phyloP scores from a whole-genome alignment of 2,888 invertebrate species.

The Ichneumoninae sp. region DNA sequence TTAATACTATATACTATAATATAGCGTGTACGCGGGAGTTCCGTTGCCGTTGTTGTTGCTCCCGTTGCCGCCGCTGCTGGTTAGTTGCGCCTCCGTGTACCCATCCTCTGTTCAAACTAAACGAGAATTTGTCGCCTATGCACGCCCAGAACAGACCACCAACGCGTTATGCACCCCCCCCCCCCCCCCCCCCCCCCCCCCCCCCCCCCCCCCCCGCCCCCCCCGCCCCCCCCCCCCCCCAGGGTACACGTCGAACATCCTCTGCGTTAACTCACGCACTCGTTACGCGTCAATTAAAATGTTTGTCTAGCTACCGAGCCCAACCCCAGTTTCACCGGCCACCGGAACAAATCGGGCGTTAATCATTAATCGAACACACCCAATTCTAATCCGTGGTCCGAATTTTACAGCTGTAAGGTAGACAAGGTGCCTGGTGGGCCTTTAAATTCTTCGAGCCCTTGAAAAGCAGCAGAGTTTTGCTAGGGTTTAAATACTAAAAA shows the following conservation, averaged over 20 bases:
- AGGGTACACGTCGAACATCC: slow-evolving; percentile 5
- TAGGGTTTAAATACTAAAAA: too few relatives aligned
- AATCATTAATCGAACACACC: slow-evolving; percentile 38
- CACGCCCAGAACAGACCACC: slow-evolving; percentile 55
- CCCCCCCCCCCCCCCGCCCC: neutral
- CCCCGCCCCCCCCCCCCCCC: neutral
- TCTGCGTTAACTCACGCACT: slow-evolving; percentile 25
- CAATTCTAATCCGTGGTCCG: slow-evolving; percentile 17
- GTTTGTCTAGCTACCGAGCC: slow-evolving; percentile 41
- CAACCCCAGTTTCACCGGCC: neutral
- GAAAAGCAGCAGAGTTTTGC: neutral
- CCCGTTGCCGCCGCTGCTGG: slow-evolving; percentile 25
- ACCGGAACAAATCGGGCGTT: slow-evolving; percentile 48
- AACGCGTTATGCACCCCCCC: slow-evolving; percentile 37
- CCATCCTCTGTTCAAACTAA: slow-evolving; percentile 43
- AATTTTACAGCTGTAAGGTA: neutral
- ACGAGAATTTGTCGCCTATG: slow-evolving; percentile 63
- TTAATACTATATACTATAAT: slow-evolving; percentile 34
- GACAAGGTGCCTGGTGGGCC: neutral
- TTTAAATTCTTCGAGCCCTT: neutral
- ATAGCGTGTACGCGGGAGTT: slow-evolving; percentile 27
- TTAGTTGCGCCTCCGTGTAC: slow-evolving; percentile 21
- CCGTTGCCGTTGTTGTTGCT: slow-evolving; percentile 16
- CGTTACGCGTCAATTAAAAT: slow-evolving; percentile 65
- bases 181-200: neutral